Evolutionary conservation across 2,113 vertebrate species (phyloP), one percentile per base, ranked within the genome.

Genomic region (Sander lucioperca): DNA sequence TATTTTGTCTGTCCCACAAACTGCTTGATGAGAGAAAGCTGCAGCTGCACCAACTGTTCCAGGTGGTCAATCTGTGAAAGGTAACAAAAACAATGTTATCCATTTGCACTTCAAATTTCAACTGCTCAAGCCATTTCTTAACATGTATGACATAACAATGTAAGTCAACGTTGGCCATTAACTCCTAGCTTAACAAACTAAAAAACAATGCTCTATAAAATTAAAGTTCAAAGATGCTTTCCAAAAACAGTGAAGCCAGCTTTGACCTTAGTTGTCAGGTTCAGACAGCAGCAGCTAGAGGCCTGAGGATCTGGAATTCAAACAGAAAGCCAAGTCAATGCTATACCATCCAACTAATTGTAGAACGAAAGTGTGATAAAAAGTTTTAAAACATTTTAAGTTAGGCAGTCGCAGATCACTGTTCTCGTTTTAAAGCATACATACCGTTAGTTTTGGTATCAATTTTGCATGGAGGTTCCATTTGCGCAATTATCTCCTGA

Each of bases 251-350:
- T 58, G 5, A 51, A 77, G 67, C 3, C 25, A 80, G 39, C 21
- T 45, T 83, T 84, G 27, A 96, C 95, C 94, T 96, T 93, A 7
- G 79, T 80, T n/a, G 72, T 84, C 23, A 95, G 82, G 14, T 80
- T 82, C 43, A 13, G 11, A 85, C 93, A 95, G 81, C 92, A 93
- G 88, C 93, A 94, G 58, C 47, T 25, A 1, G 76, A 33, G 0
- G 51, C 45, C 27, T 66, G 48, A 30, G 57, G 18, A 74, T 58
- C 94, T 94, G 65, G 4, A 30, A 58, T 83, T 62, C 21, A 68
- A 65, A 87, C 10, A 66, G 7, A 89, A 27, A 11, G 3, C 3
- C 0, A 43, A 58, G 13, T 58, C 0, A 73, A 66, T 16, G 4
- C 14, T 6, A 45, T 10, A 2, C 6, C 3, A 54, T 56, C 13